Evolutionary conservation across 2,113 vertebrate species (phyloP), one percentile per base, ranked within the genome.

Genomic region (Halcyon malimbica): DNA sequence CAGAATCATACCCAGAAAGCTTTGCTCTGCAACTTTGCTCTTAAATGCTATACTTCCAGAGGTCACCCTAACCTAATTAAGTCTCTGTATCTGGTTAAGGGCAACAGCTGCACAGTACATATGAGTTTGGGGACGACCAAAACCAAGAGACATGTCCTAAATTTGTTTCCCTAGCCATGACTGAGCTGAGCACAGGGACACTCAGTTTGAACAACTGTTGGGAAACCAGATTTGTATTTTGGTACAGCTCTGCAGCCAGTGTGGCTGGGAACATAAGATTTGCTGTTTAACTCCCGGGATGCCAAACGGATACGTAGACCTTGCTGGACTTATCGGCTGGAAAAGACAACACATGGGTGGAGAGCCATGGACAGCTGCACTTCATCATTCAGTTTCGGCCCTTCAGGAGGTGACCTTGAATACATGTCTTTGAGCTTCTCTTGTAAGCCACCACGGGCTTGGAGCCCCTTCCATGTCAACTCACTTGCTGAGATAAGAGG

Each of bases 61-160:
- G 68, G 96, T 94, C 75, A 80, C 59, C 5, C 44, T 92, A 91
- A 97, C 84, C 54, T 94, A 80, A 94, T 94, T 96, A 93, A 80
- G 68, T 77, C 86, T 65, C 57, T 92, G 16, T 83, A 95, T 67
- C 87, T 74, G 44, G 85, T 86, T 94, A 92, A 89, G 91, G 50
- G 46, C 83, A 96, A 97, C 83, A 96, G 88, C 75, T 96, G 84
- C 81, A 80, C 68, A 73, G 25, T 73, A 75, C n/a, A 2, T 14
- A 60, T 3, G 3, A 92, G 42, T 69, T 76, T 11, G 39, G 46
- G 69, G 60, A 64, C 0, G 3, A n/a, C 69, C 76, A 51, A 91
- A 73, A 83, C 53, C 69, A 83, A 53, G 33, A 76, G 54, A 69
- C 4, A 8, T 50, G 74, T 75, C 31, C 60, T 54, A 63, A 65